These are phyloP conservation scores for Sebastes cheni DNA, from an alignment of 2,797 vertebrate genomes.

Conservation along the genomic window DNA sequence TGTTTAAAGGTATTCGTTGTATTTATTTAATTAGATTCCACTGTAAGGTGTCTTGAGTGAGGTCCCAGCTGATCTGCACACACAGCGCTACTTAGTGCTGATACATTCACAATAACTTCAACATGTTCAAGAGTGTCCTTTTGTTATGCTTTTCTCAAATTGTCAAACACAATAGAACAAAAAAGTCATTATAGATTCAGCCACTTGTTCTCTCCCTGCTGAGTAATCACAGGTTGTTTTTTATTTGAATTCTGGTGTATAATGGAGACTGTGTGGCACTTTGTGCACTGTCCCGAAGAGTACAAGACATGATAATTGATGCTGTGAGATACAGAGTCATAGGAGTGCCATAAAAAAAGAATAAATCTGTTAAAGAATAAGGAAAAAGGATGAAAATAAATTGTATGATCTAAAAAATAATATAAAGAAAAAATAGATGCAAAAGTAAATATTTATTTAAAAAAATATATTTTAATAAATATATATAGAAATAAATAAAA, in stretches of 20 bases:
- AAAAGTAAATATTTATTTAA: no score
- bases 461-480: no score
- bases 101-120: background rate
- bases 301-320: background rate
- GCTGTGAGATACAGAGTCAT: accelerated
- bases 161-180: background rate
- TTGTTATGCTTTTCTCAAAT: conserved; percentile 11
- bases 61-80: conserved; percentile 21
- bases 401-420: accelerated
- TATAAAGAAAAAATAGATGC: no score
- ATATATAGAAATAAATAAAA: no score
- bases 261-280: background rate
- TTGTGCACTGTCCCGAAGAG: background rate
- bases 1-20: conserved; percentile 33
- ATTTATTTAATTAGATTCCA: conserved; percentile 60
- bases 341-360: no score
- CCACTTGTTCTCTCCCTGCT: conserved; percentile 21
- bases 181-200: conserved; percentile 22
- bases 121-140: conserved; percentile 21
- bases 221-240: conserved; percentile 32
- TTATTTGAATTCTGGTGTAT: conserved; percentile 12
- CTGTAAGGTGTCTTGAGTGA: conserved; percentile 44
- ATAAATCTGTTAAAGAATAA: no score
- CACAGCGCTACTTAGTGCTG: background rate
- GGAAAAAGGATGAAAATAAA: no score